Conservation (phyloP, 2,797 vertebrate genomes). For the Phalloptychus januarius region DNA sequence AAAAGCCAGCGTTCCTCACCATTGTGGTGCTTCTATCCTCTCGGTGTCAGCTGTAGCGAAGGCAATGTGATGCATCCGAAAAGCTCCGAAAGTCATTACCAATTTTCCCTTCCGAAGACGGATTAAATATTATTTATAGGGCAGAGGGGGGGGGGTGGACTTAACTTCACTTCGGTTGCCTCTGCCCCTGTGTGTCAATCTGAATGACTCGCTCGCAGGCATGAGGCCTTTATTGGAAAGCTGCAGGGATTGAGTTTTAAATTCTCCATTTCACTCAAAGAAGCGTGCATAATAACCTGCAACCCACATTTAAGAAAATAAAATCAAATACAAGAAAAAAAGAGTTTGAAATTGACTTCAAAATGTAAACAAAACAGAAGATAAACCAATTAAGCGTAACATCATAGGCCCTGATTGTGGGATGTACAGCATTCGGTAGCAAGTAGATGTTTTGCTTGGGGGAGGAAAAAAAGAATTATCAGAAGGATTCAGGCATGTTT, state of each 20-base stretch:
- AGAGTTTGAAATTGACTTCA: conserved; percentile 50
- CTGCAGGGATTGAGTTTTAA: conserved; percentile 47
- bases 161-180: conserved; percentile 75
- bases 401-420: not conserved
- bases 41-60: conserved; percentile 64
- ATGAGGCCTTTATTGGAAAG: conserved; percentile 58
- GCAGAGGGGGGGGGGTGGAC: conserved; percentile 56
- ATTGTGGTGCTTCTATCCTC: conserved; percentile 64
- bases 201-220: conserved; percentile 66
- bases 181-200: conserved; percentile 74
- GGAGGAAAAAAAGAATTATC: not conserved
- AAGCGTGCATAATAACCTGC: conserved; percentile 46
- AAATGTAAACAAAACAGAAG: conserved; percentile 34
- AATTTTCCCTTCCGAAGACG: conserved; percentile 67
- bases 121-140: conserved; percentile 80
- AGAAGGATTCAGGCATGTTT: not conserved
- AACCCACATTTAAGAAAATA: conserved; percentile 25
- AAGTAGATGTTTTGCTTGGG: not conserved
- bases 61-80: conserved; percentile 68
- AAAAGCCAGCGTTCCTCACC: conserved; percentile 41
- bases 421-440: not conserved
- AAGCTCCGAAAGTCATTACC: conserved; percentile 71
- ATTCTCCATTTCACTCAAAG: conserved; percentile 46
- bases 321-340: not conserved
- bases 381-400: not conserved